Percentiles rank a stretch among this genome's conserved stretches.
phyloP scores from a whole-genome alignment of 2,797 vertebrate species.

The Pseudochirops corinnae region DNA sequence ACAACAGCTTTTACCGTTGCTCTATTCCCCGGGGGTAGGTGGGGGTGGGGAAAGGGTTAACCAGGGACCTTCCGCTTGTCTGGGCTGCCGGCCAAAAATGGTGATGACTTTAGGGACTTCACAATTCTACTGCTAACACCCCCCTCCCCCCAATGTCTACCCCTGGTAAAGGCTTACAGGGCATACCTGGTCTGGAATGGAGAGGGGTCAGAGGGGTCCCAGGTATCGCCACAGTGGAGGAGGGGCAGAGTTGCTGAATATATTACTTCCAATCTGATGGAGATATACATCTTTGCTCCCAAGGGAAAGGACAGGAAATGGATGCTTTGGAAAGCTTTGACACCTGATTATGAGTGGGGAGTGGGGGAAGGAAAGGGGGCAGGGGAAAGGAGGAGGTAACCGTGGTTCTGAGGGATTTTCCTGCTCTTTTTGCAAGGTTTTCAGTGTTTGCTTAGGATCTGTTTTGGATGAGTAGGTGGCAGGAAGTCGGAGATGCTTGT shows the following conservation, averaged over 20 bases:
- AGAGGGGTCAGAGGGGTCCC: neutral
- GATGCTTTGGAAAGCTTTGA: constrained; percentile 26
- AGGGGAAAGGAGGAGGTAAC: neutral
- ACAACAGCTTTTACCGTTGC: neutral
- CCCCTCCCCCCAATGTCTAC: neutral
- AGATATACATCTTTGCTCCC: constrained; percentile 5
- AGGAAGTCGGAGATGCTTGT: neutral
- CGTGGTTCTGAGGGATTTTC: neutral
- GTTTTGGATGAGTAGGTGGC: neutral
- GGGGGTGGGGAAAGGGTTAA: neutral
- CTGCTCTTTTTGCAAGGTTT: constrained; percentile 13
- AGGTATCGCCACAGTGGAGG: constrained; percentile 30
- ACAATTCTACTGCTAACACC: neutral
- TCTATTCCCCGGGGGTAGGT: neutral
- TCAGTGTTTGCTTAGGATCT: neutral
- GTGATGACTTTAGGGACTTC: neutral
- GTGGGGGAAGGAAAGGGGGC: neutral
- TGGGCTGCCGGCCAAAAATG: neutral
- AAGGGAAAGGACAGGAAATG: neutral
- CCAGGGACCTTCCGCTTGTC: neutral
- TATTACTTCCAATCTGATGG: neutral
- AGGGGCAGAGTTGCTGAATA: neutral
- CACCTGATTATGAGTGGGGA: neutral
- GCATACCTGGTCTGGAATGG: constrained; percentile 23
- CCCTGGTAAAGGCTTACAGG: neutral